Conservation (phyloP, 2,888 invertebrate genomes). For the Drosophila paranaensis region DNA sequence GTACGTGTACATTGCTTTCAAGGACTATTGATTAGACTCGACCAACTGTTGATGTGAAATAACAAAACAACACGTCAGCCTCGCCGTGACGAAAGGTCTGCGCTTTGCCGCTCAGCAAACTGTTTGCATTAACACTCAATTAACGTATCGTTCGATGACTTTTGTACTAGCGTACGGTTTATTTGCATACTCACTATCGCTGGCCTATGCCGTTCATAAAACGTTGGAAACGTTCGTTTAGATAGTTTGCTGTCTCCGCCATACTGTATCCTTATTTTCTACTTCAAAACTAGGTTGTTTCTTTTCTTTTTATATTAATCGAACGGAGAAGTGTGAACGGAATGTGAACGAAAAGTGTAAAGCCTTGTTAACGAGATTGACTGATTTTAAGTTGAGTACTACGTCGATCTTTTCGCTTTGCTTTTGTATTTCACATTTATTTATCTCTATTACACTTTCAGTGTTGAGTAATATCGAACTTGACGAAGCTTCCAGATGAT, state of each 20-base stretch:
- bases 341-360: slow-evolving; percentile 38
- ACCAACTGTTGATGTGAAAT: slow-evolving; percentile 76
- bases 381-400: slow-evolving; percentile 50
- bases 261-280: slow-evolving; percentile 44
- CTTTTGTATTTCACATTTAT: slow-evolving; percentile 40
- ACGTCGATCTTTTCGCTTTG: slow-evolving; percentile 27
- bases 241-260: slow-evolving; percentile 61
- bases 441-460: slow-evolving; percentile 51
- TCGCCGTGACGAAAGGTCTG: slow-evolving; percentile 13
- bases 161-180: slow-evolving; percentile 15
- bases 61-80: slow-evolving; percentile 71
- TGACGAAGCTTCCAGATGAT: slow-evolving; percentile 47
- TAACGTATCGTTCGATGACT: slow-evolving; percentile 2
- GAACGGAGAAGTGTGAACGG: slow-evolving; percentile 69
- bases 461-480: slow-evolving; percentile 42
- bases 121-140: neutral
- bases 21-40: slow-evolving; percentile 67
- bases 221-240: slow-evolving; percentile 75
- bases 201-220: slow-evolving; percentile 79
- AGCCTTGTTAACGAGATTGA: slow-evolving; percentile 31
- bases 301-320: slow-evolving; percentile 45
- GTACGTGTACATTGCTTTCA: slow-evolving; percentile 39
- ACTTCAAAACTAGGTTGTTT: slow-evolving; percentile 27
- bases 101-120: slow-evolving; percentile 1
- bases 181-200: slow-evolving; percentile 81